phyloP scores from a whole-genome alignment of 2,888 invertebrate species.

The Thysanoteuthis rhombus region DNA sequence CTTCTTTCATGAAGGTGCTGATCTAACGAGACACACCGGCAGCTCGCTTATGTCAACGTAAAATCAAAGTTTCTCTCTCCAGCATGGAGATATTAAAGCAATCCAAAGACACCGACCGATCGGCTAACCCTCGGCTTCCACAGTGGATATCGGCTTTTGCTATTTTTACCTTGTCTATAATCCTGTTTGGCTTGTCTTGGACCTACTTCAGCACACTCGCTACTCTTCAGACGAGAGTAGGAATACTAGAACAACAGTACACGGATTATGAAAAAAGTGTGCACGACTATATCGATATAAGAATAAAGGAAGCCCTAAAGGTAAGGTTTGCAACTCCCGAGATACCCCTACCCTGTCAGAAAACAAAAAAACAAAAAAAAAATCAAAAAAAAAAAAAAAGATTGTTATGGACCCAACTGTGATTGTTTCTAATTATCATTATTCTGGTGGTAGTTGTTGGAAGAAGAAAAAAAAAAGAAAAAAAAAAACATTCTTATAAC shows the following conservation, averaged over 20 bases:
- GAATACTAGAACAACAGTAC: background rate
- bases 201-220: constrained; percentile 22
- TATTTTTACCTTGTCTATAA: background rate
- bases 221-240: background rate
- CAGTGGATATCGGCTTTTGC: constrained; percentile 14
- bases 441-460: too few species aligned
- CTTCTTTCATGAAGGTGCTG: background rate
- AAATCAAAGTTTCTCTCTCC: constrained; percentile 12
- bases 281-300: background rate
- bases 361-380: background rate
- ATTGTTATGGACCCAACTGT: too few species aligned
- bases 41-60: constrained; percentile 16
- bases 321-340: background rate
- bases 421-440: too few species aligned
- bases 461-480: background rate
- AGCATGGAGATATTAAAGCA: constrained; percentile 22
- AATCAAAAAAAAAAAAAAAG: background rate
- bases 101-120: background rate
- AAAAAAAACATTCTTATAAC: background rate
- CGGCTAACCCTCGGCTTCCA: background rate
- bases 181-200: constrained; percentile 20
- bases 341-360: background rate
- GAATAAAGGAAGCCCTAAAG: background rate
- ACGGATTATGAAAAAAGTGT: constrained; percentile 22
- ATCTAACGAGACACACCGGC: constrained; percentile 17